Evolutionary conservation across 2,797 vertebrate species (phyloP), one percentile per base, ranked within the genome.

Genomic region (Pelobates cultripes): DNA sequence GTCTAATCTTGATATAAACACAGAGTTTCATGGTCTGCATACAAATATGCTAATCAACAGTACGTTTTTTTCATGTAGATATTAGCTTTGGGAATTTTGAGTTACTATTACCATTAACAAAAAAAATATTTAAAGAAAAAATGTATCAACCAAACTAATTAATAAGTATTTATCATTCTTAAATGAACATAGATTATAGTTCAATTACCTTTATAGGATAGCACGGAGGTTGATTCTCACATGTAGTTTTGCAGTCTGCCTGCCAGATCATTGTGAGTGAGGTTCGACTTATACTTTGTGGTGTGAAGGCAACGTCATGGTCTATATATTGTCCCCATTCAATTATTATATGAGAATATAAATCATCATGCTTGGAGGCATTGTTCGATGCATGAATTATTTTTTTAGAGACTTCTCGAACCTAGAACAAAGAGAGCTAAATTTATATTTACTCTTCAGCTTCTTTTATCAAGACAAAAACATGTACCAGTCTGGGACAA

Each of bases 271-370:
- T 89, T 0, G 86, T n/a, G 0, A 83, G 89, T 0, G 86, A n/a
- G 0, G 82, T 79, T 40, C 41, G 86, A 45, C 87, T 88, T 43
- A 87, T 86, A 86, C 92, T 97, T 87, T 98, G 97, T 0, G 97
- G 97, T 2, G 97, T 99, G 73, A 97, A 95, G 13, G 95, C 89
- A 1, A 99, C 88, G 86, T 99, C 98, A 4, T 99, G 98, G 86
- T 89, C 94, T 3, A 97, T 94, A 79, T 97, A 99, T 85, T 99
- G 98, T 14, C 98, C 98, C 97, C 97, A 99, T 3, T 93, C 96
- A 84, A 93, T 95, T 84, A 99, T 90, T 88, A 97, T 88, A 28
- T 96, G 95, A 3, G 96, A 95, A 84, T 96, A 96, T 3, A 78
- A 42, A 0, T 90, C 85, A 43, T 99, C 97, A 28, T 90, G 92